Conservation (phyloP, 1,140 invertebrate species). For the Drosophila rufa region DNA sequence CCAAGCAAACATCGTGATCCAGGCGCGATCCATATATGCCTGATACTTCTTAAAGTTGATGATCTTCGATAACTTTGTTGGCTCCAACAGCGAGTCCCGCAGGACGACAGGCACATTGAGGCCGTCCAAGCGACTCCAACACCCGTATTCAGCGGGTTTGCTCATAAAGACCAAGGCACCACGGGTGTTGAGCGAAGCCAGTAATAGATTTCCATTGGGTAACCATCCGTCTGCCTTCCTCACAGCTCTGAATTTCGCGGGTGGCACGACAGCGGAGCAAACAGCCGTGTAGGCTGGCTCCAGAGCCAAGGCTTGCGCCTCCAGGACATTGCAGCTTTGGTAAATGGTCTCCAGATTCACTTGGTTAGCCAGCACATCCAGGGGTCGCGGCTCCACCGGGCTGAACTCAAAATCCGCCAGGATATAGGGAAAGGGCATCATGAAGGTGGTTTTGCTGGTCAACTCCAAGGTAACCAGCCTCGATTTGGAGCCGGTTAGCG, state of each 20-base stretch:
- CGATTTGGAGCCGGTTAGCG: conserved; percentile 48
- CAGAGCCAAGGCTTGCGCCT: conserved; percentile 48
- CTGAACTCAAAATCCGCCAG: conserved; percentile 2
- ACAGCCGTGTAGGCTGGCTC: conserved; percentile 51
- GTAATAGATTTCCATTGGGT: conserved; percentile 36
- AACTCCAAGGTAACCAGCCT: conserved; percentile 60
- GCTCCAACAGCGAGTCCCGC: conserved; percentile 42
- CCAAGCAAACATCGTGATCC: conserved; percentile 72
- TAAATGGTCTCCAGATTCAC: conserved; percentile 52
- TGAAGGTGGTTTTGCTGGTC: conserved; percentile 16
- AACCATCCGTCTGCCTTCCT: conserved; percentile 27
- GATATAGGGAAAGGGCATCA: conserved; percentile 46
- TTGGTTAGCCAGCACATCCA: conserved; percentile 38
- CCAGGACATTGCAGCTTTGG: conserved; percentile 52
- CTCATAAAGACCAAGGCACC: conserved; percentile 42
- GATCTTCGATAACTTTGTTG: conserved; percentile 19
- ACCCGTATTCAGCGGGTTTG: conserved; percentile 21
- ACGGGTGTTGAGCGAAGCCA: conserved; percentile 46
- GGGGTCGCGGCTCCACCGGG: conserved; percentile 22
- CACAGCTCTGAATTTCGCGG: conserved; percentile 23
- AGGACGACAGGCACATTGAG: conserved; percentile 40
- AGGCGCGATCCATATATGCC: conserved; percentile 49
- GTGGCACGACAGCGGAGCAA: conserved; percentile 40
- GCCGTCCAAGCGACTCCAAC: conserved; percentile 25
- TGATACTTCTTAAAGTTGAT: conserved; percentile 46